Evolutionary conservation across 2,888 invertebrate species (phyloP).

Genomic region (Empis stercorea): DNA sequence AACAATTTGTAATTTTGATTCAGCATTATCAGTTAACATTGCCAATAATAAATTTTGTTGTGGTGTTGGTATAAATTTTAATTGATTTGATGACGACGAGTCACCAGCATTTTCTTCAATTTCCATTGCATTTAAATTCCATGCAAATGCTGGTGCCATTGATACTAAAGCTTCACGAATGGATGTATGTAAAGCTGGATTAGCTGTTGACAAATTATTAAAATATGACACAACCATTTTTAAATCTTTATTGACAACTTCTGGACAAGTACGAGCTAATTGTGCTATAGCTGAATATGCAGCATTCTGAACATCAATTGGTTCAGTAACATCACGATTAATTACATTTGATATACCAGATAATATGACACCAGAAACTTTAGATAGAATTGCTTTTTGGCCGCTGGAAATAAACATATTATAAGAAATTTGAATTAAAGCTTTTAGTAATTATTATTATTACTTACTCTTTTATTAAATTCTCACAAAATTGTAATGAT

Average conservation of each 20-base stretch:
- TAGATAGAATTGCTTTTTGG: slow-evolving; percentile 28
- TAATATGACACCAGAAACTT: slow-evolving; percentile 31
- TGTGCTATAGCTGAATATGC: slow-evolving; percentile 34
- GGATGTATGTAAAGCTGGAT: slow-evolving; percentile 45
- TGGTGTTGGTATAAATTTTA: slow-evolving; percentile 29
- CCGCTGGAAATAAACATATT: slow-evolving; percentile 23
- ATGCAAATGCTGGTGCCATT: slow-evolving; percentile 52
- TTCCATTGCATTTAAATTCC: slow-evolving; percentile 22
- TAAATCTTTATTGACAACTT: slow-evolving; percentile 54
- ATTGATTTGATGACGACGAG: slow-evolving; percentile 1
- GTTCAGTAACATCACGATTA: slow-evolving; percentile 28
- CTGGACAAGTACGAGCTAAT: slow-evolving; percentile 41
- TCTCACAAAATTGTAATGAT: slow-evolving; percentile 68
- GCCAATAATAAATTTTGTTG: slow-evolving; percentile 43
- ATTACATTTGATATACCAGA: slow-evolving; percentile 32
- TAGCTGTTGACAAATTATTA: slow-evolving; percentile 28
- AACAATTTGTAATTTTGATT: slow-evolving; percentile 63
- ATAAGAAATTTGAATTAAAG: no score
- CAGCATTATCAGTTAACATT: slow-evolving; percentile 59
- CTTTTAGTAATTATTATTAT: no score
- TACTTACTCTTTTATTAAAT: slow-evolving; percentile 67
- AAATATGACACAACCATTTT: slow-evolving; percentile 33
- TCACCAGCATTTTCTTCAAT: slow-evolving; percentile 15
- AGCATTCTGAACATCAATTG: slow-evolving; percentile 38
- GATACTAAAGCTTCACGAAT: slow-evolving; percentile 55